Percentiles rank a stretch among this genome's conserved stretches.
phyloP scores from a whole-genome alignment of 2,113 vertebrate genomes.

The Strix uralensis region DNA sequence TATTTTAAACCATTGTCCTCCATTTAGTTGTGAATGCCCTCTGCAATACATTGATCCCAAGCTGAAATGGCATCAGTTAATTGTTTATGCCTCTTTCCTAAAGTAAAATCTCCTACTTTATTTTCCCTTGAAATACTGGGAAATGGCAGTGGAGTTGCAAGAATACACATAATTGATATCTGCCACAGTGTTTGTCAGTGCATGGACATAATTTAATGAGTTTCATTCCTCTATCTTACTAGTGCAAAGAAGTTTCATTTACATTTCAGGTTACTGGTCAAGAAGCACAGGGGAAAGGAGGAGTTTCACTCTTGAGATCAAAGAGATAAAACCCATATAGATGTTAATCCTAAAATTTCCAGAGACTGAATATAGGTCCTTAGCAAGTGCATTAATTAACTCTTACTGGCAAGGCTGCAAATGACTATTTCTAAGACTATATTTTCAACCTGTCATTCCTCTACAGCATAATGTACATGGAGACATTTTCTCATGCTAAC shows the following conservation, averaged over 20 bases:
- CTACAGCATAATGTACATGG: not conserved
- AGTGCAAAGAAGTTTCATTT: not conserved
- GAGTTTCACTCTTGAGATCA: not conserved
- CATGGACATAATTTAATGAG: not conserved
- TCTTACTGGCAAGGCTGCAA: not conserved
- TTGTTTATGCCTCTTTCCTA: not conserved
- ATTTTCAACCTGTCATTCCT: not conserved
- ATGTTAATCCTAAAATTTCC: constrained; percentile 12
- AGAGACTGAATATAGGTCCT: not conserved
- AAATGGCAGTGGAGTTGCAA: not conserved
- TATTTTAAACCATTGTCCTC: not conserved
- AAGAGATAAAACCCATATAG: not conserved
- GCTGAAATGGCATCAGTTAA: not conserved
- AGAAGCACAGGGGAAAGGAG: not conserved
- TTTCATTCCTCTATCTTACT: not conserved
- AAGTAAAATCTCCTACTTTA: not conserved
- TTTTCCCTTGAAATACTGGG: not conserved
- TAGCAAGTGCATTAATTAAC: not conserved
- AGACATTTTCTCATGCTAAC: not conserved
- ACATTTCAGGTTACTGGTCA: constrained; percentile 14
- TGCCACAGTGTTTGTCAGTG: not conserved
- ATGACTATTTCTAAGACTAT: not conserved
- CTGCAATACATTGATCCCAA: not conserved
- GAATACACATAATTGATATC: not conserved
- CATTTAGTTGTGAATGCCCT: not conserved